phyloP scores from a whole-genome alignment of 2,888 invertebrate species.

The Yponomeuta evonymella region DNA sequence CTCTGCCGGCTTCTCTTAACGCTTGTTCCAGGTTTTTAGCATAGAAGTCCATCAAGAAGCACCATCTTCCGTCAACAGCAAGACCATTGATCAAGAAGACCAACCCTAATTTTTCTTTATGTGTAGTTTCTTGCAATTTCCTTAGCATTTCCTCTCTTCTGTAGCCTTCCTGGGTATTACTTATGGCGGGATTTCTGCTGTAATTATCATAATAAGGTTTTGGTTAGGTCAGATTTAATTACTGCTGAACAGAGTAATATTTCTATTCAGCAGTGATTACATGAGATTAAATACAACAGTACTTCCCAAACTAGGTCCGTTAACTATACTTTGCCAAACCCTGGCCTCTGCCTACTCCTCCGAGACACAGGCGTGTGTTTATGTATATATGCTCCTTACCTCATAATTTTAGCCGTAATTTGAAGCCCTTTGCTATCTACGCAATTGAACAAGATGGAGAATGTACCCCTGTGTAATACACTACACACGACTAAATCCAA shows the following conservation, averaged over 20 bases:
- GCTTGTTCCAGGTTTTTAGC: slow-evolving; percentile 39
- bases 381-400: not conserved
- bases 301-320: not conserved
- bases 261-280: too few relatives aligned
- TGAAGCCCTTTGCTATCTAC: slow-evolving; percentile 20
- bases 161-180: slow-evolving; percentile 14
- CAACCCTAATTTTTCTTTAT: slow-evolving; percentile 31
- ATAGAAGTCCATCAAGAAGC: slow-evolving; percentile 47
- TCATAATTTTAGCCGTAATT: not conserved
- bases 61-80: slow-evolving; percentile 29
- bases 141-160: slow-evolving; percentile 32
- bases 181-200: too few relatives aligned
- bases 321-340: not conserved
- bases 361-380: not conserved
- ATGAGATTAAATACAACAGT: too few relatives aligned
- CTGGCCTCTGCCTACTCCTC: too few relatives aligned
- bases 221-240: too few relatives aligned
- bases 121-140: slow-evolving; percentile 32
- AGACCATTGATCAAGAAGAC: slow-evolving; percentile 35
- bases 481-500: slow-evolving; percentile 24
- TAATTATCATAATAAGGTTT: too few relatives aligned
- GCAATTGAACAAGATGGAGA: slow-evolving; percentile 40
- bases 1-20: slow-evolving; percentile 25
- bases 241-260: too few relatives aligned
- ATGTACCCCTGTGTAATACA: slow-evolving; percentile 35